Percentiles rank a stretch among this genome's conserved stretches.
phyloP scores from a whole-genome alignment of 53 echinoderm and acorn worm genomes.

The Arbacia lixula region DNA sequence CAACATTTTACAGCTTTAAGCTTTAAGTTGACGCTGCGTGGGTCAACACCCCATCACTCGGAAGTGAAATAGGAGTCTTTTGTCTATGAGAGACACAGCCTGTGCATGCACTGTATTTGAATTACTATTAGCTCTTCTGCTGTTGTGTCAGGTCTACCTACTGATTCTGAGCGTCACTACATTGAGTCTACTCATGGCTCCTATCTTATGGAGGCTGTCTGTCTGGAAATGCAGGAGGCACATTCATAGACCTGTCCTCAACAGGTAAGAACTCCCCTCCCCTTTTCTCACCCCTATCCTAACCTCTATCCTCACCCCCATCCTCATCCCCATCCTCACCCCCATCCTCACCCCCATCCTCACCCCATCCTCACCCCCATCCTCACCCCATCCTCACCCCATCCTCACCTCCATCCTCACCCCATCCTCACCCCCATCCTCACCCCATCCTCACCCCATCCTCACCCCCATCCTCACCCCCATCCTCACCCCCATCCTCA shows the following conservation, averaged over 20 bases:
- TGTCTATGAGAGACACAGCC: no score
- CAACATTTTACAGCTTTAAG: no score
- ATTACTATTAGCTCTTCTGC: not conserved
- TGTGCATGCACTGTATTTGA: not conserved
- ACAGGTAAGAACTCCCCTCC: slow-evolving; percentile 1
- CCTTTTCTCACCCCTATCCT: not conserved
- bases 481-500: not conserved
- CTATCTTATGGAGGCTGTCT: slow-evolving; percentile 86
- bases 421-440: no score
- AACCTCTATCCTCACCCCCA: no score
- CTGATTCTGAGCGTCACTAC: slow-evolving; percentile 94
- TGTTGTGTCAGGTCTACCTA: slow-evolving; percentile 79
- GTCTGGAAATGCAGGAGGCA: slow-evolving; percentile 77
- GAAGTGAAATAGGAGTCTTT: no score
- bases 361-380: no score
- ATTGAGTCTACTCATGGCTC: slow-evolving; percentile 90
- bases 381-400: not conserved
- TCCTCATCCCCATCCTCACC: not conserved
- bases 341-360: not conserved
- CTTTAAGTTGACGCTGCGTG: no score
- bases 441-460: not conserved
- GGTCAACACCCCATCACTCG: no score
- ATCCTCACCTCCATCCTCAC: not conserved
- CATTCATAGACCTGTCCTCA: slow-evolving; percentile 65
- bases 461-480: not conserved